Base-by-base conservation (phyloP, 1,140 invertebrate genomes). In the Littorina saxatilis region DNA sequence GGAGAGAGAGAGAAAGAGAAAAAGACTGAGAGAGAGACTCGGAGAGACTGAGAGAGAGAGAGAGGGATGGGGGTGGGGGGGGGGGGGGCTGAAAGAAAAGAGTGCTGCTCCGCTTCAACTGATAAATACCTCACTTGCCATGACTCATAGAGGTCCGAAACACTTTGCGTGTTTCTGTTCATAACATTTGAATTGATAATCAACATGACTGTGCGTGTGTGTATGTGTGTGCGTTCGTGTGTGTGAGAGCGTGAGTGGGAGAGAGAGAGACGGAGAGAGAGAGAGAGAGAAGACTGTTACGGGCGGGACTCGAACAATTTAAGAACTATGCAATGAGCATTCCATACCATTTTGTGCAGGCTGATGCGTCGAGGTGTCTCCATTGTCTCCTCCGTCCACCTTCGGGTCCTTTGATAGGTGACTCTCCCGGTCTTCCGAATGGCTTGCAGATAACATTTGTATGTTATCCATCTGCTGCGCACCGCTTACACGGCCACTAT, bases 151-250 rank as follows among this genome's bases (percentile, higher is more conserved):
- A 66, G 11, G 32, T 5, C 37, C 37, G 0, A 47, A 73, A 20
- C 13, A 23, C n/a, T 15, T 32, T 72, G 47, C 40, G 43, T 17
- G 43, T 47, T 9, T 47, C 17, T 47, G 17, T 47, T 47, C 43
- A 47, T 47, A 47, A 70, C n/a, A 80, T 73, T 73, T 80, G 70
- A 39, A 70, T 70, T 73, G 72, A 72, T 73, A 43, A 70, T 70
- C 35, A 39, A 70, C 40, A 80, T 37, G 68, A 39, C 11, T 80
- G 68, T 80, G 43, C 40, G 68, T 80, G 68, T 80, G 68, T 80
- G 68, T 70, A 70, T 70, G 43, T 73, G 43, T 73, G 68, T 80
- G 68, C 39, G 68, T 70, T 43, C 39, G 68, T 70, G 68, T 73
- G 68, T 63, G 61, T 63, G 61, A 39, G 37, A 39, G 61, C 70